Evolutionary conservation across 2,797 vertebrate species (phyloP), one percentile per base, ranked within the genome.

Genomic region (Anguilla megastoma): DNA sequence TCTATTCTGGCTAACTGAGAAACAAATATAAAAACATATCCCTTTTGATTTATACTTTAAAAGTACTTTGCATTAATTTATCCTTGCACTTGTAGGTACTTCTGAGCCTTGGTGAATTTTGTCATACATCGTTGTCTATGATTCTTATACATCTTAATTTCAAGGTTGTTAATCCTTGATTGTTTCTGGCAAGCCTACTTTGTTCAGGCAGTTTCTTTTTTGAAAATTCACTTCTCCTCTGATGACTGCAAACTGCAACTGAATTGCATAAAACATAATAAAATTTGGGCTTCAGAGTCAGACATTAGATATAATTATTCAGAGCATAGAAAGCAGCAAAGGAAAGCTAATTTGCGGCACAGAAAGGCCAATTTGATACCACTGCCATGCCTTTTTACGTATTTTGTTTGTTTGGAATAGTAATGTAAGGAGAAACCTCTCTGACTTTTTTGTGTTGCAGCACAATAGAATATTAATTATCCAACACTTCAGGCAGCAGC

Each of bases 231-330:
- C 45, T 36, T 80, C 8, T 54, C 60, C 52, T 60, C 18, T 85
- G 52, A 85, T 84, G 82, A 87, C 58, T 56, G 66, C 27, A 90
- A 87, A 87, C 69, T 79, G 66, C 27, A 85, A 74, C 80, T 71
- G 54, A 27, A 80, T 87, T 33, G 9, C 24, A 71, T 21, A 45
- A 54, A 74, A 48, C 80, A 86, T 66, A 52, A 56, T 48, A 60
- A 12, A 76, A 50, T 66, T 66, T 27, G 14, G 50, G 58, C 54
- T 82, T 87, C 10, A 45, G 84, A 27, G 71, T 80, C 71, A 66
- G 50, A 87, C 63, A 88, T 90, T 83, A 84, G 74, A 89, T 60
- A 33, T 85, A 89, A 80, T 33, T 88, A 85, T 87, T 85, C 84
- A 50, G 18, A 79, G 33, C 33, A 79, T 21, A 79, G 33, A 79